Evolutionary conservation across 1,140 invertebrate genomes (phyloP).

Genomic region (Oryctes rhinoceros): DNA sequence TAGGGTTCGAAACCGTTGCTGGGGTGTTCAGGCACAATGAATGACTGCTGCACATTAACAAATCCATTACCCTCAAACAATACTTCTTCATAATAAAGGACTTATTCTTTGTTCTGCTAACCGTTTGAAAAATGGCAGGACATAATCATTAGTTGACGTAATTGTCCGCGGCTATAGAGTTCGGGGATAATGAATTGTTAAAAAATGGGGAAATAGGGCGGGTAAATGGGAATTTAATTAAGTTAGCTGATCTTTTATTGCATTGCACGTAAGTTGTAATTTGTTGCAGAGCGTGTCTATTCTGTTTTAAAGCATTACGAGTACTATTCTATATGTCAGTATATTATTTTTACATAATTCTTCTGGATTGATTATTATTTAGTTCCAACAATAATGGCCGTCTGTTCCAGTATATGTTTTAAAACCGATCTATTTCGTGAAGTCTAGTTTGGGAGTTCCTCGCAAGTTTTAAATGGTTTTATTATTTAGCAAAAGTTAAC

Average conservation of each 20-base stretch:
- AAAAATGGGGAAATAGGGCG: not conserved
- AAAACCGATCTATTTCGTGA: too few species aligned
- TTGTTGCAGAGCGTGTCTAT: too few species aligned
- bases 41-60: slow-evolving; percentile 31
- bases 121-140: slow-evolving; percentile 30
- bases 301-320: too few species aligned
- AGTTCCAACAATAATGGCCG: too few species aligned
- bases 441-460: too few species aligned
- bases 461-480: too few species aligned
- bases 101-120: slow-evolving; percentile 28
- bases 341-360: too few species aligned
- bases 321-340: too few species aligned
- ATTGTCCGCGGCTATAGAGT: not conserved
- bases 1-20: not conserved
- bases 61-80: slow-evolving; percentile 35
- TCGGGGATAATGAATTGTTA: not conserved
- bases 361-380: too few species aligned
- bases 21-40: not conserved
- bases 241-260: slow-evolving; percentile 12
- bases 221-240: slow-evolving; percentile 22
- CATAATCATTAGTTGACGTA: slow-evolving; percentile 27
- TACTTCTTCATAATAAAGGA: slow-evolving; percentile 32
- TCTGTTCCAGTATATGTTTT: too few species aligned
- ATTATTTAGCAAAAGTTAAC: too few species aligned
- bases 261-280: not conserved